These are phyloP conservation scores for Watsonalla cultraria DNA, from an alignment of 2,888 invertebrate genomes.

Conservation along the genomic window DNA sequence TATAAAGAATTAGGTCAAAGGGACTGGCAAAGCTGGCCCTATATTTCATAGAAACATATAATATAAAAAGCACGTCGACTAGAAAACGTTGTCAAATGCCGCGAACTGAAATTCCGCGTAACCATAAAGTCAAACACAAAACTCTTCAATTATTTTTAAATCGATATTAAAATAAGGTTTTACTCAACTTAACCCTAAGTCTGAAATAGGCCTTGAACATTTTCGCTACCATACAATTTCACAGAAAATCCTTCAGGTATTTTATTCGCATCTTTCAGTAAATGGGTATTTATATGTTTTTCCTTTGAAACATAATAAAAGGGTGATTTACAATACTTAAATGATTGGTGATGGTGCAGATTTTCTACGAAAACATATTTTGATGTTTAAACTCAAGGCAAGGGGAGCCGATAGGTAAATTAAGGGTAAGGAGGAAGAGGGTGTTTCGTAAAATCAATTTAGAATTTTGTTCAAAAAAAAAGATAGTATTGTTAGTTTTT, in stretches of 20 bases:
- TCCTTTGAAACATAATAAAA: not conserved
- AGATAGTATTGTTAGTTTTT: too few species aligned
- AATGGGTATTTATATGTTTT: not conserved
- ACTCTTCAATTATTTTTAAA: too few species aligned
- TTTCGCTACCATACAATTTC: not conserved
- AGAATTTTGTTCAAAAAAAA: too few species aligned
- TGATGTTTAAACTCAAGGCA: slow-evolving; percentile 18
- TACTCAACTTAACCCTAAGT: too few species aligned
- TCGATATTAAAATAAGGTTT: too few species aligned
- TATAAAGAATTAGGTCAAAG: too few species aligned
- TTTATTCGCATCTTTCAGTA: not conserved
- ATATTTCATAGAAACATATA: too few species aligned
- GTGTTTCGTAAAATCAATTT: not conserved
- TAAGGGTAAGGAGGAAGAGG: slow-evolving; percentile 2
- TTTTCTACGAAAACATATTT: slow-evolving; percentile 45
- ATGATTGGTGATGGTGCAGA: slow-evolving; percentile 30
- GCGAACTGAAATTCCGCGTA: too few species aligned
- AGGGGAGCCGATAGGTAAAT: not conserved
- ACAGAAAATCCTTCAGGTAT: not conserved
- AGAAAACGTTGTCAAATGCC: too few species aligned
- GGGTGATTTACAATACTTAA: slow-evolving; percentile 5
- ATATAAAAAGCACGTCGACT: too few species aligned
- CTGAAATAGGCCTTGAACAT: too few species aligned
- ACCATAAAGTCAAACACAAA: too few species aligned
- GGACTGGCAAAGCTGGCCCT: not conserved